A percentile compares a stretch with the other conserved stretches of the same genome.
phyloP scores from a whole-genome alignment of 1,140 invertebrate species.

The Bombus vancouverensis region DNA sequence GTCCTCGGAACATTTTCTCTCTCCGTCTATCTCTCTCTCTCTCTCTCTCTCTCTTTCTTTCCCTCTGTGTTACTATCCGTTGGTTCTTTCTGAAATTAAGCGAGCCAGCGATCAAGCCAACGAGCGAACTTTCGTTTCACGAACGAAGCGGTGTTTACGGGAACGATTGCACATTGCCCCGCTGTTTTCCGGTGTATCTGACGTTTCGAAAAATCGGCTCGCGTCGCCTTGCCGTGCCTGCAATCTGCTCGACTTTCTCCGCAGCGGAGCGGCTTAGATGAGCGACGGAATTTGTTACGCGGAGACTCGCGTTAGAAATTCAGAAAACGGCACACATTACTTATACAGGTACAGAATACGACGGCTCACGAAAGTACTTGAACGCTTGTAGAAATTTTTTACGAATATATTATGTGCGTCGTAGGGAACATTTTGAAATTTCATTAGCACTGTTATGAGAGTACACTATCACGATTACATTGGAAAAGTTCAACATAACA shows the following conservation, averaged over 20 bases:
- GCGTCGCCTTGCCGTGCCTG: not conserved
- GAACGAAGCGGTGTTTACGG: not conserved
- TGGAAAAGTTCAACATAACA: not conserved
- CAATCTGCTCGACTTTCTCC: slow-evolving; percentile 36
- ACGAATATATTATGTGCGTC: no score
- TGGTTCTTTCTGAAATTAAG: slow-evolving; percentile 8
- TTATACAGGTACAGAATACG: not conserved
- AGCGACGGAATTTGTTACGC: not conserved
- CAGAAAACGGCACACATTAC: no score
- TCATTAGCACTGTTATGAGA: no score
- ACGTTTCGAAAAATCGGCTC: slow-evolving; percentile 25
- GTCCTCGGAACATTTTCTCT: not conserved
- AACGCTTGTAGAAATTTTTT: not conserved
- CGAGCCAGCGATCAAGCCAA: not conserved
- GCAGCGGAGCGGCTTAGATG: not conserved
- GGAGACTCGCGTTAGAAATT: not conserved
- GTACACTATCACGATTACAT: not conserved
- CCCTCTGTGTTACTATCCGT: not conserved
- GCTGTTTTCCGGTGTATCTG: not conserved
- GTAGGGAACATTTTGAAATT: not conserved
- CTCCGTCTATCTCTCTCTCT: no score
- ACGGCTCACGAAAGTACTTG: not conserved
- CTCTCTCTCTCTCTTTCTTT: not conserved
- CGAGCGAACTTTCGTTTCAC: slow-evolving; percentile 2
- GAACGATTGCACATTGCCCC: not conserved